These are phyloP conservation scores for Pyrgus malvae DNA, from an alignment of 2,888 invertebrate genomes.

Conservation along the genomic window DNA sequence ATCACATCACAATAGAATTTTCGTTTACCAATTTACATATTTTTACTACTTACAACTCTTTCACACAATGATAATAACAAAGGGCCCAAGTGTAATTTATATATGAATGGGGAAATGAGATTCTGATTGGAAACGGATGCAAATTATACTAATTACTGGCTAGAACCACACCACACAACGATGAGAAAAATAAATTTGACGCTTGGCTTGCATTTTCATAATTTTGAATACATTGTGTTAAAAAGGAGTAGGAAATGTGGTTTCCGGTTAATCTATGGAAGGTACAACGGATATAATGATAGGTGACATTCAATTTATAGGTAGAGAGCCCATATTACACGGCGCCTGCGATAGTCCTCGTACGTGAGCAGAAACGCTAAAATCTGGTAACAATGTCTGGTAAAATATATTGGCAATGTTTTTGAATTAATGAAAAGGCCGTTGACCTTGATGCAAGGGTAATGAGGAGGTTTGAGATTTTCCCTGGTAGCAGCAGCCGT, in stretches of 20 bases:
- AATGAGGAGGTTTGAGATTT: conserved; percentile 7
- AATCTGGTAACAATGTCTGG: conserved; percentile 22
- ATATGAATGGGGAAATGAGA: conserved; percentile 40
- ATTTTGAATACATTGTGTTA: background rate
- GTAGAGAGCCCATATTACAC: conserved; percentile 41
- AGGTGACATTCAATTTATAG: conserved; percentile 20
- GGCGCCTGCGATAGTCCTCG: conserved; percentile 42
- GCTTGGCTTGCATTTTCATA: background rate
- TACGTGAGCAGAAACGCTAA: conserved; percentile 22
- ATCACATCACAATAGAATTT: conserved; percentile 51
- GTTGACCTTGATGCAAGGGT: conserved; percentile 2
- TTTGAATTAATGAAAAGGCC: conserved; percentile 20
- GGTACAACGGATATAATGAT: background rate
- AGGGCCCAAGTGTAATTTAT: conserved; percentile 37
- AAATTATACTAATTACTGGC: conserved; percentile 59
- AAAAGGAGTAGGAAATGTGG: conserved; percentile 2
- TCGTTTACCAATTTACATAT: conserved; percentile 51
- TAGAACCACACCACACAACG: too few species aligned
- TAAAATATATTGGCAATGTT: conserved; percentile 26
- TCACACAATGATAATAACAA: conserved; percentile 41
- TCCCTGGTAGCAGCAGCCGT: too few species aligned
- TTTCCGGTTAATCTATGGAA: background rate
- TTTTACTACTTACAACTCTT: conserved; percentile 39
- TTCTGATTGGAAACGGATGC: conserved; percentile 49
- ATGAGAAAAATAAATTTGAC: conserved; percentile 4